Evolutionary conservation across 1,140 invertebrate species (phyloP), one percentile per base, ranked within the genome.

Genomic region (Atopsyche davidsoni): DNA sequence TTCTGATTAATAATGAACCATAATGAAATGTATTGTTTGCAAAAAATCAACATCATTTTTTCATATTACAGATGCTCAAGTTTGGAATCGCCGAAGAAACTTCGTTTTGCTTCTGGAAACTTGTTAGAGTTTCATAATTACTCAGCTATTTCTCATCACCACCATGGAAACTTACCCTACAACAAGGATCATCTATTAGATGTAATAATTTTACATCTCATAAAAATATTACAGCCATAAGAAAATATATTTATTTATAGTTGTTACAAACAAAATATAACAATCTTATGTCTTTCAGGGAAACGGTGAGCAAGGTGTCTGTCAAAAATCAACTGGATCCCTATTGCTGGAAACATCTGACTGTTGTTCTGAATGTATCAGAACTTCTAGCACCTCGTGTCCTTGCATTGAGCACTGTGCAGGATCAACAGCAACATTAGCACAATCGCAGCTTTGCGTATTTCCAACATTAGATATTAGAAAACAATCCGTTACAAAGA

Each of bases 11-110:
- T n/a, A n/a, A n/a, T n/a, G n/a, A n/a, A n/a, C n/a, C n/a, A n/a
- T n/a, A n/a, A n/a, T n/a, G n/a, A n/a, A n/a, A n/a, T n/a, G n/a
- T n/a, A n/a, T n/a, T n/a, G n/a, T n/a, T n/a, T n/a, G n/a, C n/a
- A 39, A 39, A 39, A 39, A 14, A 14, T 46, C 16, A n/a, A 25
- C 18, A 4, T 3, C n/a, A 7, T n/a, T 24, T 31, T 44, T 13
- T 17, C 16, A n/a, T 24, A n/a, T 62, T 65, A 1, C 63, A 73
- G 85, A 46, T 87, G 83, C 59, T 83, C 82, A 40, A 88, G 85
- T 60, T 75, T 86, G 55, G 87, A 89, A 63, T 89, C 86, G 18
- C 85, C 86, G 17, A 89, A 89, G 62, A 81, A 82, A 56, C 63
- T 89, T 23, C 67, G 86, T 34, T 89, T 89, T 59, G 86, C 86